Evolutionary conservation across 1,140 invertebrate genomes (phyloP), one percentile per base, ranked within the genome.

Genomic region (Drosophila gunungcola): DNA sequence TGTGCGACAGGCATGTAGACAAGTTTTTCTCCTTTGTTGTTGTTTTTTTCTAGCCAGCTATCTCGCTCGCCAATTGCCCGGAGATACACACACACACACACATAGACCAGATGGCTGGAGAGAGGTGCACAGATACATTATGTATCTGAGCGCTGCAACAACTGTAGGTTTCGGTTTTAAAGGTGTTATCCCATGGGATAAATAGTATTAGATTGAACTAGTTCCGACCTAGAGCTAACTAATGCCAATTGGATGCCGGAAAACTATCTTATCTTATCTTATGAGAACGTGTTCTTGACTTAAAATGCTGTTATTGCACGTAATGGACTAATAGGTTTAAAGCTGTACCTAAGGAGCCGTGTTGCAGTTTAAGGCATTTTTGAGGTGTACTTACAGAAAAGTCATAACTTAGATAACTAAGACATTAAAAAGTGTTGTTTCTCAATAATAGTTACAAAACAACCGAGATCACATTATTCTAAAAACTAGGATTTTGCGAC

Each of bases 1-100:
- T 84, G 84, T 88, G 75, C 72, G 83, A 86, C 74, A 86, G 78
- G 58, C 80, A 61, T 84, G 84, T 80, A 89, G 80, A 88, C 84
- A 88, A 80, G 84, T 90, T 89, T 83, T 89, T 77, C 51, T 70
- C 51, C 39, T 42, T 68, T 34, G 51, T 69, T 54, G 68, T 48
- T 61, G 58, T 25, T 73, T 55, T 53, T 60, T 51, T 38, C 76
- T 80, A 75, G 57, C 32, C 62, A 64, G 65, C 65, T 70, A 70
- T 70, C 64, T 70, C 64, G 34, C 51, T 56, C 34, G 36, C 64
- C 42, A 48, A 69, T 29, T 69, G 51, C 51, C 16, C 64, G 56
- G 36, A 56, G 38, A 45, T 60, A 21, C 10, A n/a, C 11, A 58
- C 27, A 56, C 29, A 32, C 29, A 32, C 52, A 58, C 29, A 43